Percentiles rank a stretch among this genome's conserved stretches.
Conservation (phyloP, 1,140 invertebrate species). For the Drosophila grimshawi region DNA sequence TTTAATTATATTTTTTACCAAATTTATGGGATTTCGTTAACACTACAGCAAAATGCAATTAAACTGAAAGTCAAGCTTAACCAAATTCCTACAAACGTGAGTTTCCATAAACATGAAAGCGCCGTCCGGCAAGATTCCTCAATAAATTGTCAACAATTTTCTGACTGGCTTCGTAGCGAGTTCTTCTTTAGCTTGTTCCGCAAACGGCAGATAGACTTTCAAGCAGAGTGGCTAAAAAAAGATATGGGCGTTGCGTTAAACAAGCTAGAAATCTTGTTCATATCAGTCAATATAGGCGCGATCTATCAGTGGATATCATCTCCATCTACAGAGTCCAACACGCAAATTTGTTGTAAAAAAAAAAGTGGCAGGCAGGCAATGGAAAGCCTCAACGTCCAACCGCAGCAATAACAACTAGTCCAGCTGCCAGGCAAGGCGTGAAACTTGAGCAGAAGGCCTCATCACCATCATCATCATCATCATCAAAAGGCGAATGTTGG, state of each 20-base stretch:
- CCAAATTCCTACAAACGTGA: neutral
- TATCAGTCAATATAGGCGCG: conserved; percentile 24
- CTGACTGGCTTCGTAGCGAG: neutral
- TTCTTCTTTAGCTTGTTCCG: neutral
- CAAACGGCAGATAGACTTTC: neutral
- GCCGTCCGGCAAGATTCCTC: neutral
- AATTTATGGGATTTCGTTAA: neutral
- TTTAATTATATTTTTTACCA: too few relatives aligned
- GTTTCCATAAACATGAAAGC: neutral
- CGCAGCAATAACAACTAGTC: conserved; percentile 35
- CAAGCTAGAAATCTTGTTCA: conserved; percentile 32
- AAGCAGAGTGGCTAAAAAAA: conserved; percentile 3
- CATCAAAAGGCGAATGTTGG: conserved; percentile 13
- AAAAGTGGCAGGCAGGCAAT: conserved; percentile 21
- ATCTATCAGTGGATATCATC: conserved; percentile 11
- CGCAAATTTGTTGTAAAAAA: conserved; percentile 50
- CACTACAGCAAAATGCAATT: neutral
- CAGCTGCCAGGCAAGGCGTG: conserved; percentile 43
- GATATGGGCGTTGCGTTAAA: conserved; percentile 26
- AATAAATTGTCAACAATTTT: neutral
- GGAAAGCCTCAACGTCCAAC: conserved; percentile 17
- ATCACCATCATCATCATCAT: conserved; percentile 16
- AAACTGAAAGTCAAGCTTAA: neutral
- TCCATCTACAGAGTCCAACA: conserved; percentile 34
- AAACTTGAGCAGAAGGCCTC: conserved; percentile 44